A percentile compares a stretch with the other conserved stretches of the same genome.
Evolutionary conservation across 64 coral and sea anemone genomes (phyloP).

Genomic region (Actinia tenebrosa): DNA sequence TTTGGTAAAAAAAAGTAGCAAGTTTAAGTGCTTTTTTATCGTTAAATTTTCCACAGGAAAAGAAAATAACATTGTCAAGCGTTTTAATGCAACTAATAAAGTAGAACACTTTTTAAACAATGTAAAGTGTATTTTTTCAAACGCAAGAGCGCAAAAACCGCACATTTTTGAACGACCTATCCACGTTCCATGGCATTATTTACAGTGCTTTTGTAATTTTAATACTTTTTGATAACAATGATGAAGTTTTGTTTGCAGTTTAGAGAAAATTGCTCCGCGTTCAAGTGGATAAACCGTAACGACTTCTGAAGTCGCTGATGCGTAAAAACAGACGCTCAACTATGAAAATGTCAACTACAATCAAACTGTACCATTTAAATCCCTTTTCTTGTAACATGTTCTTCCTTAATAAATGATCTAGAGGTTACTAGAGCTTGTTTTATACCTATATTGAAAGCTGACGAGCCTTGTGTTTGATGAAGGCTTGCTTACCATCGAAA

Average conservation of each 20-base stretch:
- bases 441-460: neutral
- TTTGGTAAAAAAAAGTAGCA: neutral
- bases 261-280: neutral
- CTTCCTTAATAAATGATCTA: neutral
- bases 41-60: neutral
- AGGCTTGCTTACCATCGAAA: neutral
- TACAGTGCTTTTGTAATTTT: neutral
- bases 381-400: neutral
- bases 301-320: neutral
- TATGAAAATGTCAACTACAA: neutral
- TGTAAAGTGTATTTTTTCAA: neutral
- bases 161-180: neutral
- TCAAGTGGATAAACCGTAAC: conserved; percentile 12
- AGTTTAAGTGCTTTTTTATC: neutral
- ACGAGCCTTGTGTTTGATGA: neutral
- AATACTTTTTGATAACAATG: neutral
- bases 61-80: neutral
- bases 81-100: neutral
- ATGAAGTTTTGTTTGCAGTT: neutral
- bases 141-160: neutral
- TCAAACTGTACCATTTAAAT: neutral
- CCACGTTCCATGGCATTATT: neutral
- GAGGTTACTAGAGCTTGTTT: neutral
- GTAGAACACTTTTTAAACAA: neutral
- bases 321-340: conserved; percentile 3